phyloP scores from a whole-genome alignment of 2,888 invertebrate species.

The Volucella bombylans region DNA sequence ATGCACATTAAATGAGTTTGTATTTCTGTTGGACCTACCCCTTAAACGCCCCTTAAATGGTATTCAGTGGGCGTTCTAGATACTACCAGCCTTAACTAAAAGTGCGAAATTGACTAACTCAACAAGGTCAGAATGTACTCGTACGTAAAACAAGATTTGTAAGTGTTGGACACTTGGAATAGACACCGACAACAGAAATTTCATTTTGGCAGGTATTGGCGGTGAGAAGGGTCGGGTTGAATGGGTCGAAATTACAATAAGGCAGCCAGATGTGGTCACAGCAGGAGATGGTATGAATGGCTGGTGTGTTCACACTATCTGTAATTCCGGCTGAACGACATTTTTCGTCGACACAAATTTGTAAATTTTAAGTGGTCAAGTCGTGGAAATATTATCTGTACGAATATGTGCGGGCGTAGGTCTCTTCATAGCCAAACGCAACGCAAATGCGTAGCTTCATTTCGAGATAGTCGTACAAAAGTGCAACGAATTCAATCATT shows the following conservation, averaged over 20 bases:
- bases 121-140: too few species aligned
- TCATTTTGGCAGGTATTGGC: constrained; percentile 10
- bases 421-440: neutral
- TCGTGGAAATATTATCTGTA: neutral
- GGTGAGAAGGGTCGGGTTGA: neutral
- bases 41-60: neutral
- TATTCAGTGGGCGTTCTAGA: constrained; percentile 2
- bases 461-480: neutral
- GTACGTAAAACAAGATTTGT: too few species aligned
- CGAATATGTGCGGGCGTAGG: constrained; percentile 19
- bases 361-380: constrained; percentile 28
- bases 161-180: too few species aligned
- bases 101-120: constrained; percentile 1
- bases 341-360: constrained; percentile 4
- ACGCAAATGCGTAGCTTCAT: constrained; percentile 36
- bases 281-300: constrained; percentile 25
- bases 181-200: neutral
- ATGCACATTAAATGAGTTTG: constrained; percentile 14
- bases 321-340: constrained; percentile 5
- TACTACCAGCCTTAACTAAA: constrained; percentile 5
- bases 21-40: constrained; percentile 23
- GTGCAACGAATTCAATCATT: constrained; percentile 25
- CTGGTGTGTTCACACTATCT: constrained; percentile 34
- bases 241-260: constrained; percentile 15
- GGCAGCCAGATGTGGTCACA: constrained; percentile 45